Evolutionary conservation across 2,113 vertebrate species (phyloP).

Genomic region (Todiramphus saurophagus): DNA sequence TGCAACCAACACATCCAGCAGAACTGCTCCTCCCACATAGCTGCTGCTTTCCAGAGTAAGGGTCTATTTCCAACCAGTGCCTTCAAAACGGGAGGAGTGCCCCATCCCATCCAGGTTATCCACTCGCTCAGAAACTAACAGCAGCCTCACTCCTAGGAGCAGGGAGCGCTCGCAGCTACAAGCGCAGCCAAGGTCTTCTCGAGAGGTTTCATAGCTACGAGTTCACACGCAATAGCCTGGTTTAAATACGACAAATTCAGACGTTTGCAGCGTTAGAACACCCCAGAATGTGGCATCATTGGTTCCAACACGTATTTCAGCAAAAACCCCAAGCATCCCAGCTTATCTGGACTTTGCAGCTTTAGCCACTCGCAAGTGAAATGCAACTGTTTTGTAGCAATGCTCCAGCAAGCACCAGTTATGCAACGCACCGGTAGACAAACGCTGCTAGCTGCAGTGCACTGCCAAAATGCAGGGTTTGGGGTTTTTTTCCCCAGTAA

Average conservation of each 20-base stretch:
- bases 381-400: not conserved
- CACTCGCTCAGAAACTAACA: not conserved
- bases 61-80: not conserved
- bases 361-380: not conserved
- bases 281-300: not conserved
- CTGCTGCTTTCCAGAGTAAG: not conserved
- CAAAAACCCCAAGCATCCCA: not conserved
- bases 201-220: not conserved
- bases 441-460: accelerated
- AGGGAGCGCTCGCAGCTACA: not conserved
- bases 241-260: not conserved
- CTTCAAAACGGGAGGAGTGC: not conserved
- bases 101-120: not conserved
- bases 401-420: not conserved
- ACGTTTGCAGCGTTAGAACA: not conserved
- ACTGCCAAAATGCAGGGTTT: not conserved
- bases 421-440: not conserved
- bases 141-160: not conserved
- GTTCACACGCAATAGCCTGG: not conserved
- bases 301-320: not conserved
- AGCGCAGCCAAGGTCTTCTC: not conserved
- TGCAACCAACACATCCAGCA: not conserved
- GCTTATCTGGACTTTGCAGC: not conserved
- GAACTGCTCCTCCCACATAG: not conserved
- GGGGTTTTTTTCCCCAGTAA: not conserved